Evolutionary conservation across 1,140 invertebrate genomes (phyloP).

Genomic region (Pteromalus puparum): DNA sequence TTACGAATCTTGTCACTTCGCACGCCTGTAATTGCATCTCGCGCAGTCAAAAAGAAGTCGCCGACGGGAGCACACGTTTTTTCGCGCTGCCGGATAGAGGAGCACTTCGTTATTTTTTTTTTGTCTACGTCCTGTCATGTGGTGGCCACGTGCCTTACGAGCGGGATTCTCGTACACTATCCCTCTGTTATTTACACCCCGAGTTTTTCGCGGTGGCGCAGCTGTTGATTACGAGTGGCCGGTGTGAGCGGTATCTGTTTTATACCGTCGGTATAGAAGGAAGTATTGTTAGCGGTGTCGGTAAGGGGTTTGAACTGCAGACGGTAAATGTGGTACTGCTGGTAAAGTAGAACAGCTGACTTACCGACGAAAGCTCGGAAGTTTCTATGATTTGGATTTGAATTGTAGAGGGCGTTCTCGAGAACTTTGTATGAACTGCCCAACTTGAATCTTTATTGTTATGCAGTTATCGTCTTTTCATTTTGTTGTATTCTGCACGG

Average conservation of each 20-base stretch:
- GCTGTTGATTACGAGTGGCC: too few species aligned
- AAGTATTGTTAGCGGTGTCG: background rate
- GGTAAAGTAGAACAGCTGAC: background rate
- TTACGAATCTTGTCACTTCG: slow-evolving; percentile 21
- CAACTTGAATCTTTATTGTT: too few species aligned
- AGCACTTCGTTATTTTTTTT: background rate
- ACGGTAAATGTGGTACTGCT: background rate
- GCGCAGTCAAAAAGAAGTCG: background rate
- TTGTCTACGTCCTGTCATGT: slow-evolving; percentile 17
- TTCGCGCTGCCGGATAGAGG: background rate
- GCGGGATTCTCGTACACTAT: background rate
- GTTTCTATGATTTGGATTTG: background rate
- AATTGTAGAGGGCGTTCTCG: background rate
- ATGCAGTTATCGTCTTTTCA: too few species aligned
- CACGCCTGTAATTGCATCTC: slow-evolving; percentile 3
- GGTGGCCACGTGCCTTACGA: background rate
- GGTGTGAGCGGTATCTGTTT: background rate
- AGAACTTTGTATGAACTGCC: too few species aligned
- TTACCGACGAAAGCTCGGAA: background rate
- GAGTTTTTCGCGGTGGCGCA: background rate
- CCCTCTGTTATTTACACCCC: background rate
- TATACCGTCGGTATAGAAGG: background rate
- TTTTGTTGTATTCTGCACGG: too few species aligned
- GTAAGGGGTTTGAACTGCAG: background rate
- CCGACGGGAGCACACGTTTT: slow-evolving; percentile 5